Conservation (phyloP, 2,888 invertebrate genomes). For the Neelides folsomi region DNA sequence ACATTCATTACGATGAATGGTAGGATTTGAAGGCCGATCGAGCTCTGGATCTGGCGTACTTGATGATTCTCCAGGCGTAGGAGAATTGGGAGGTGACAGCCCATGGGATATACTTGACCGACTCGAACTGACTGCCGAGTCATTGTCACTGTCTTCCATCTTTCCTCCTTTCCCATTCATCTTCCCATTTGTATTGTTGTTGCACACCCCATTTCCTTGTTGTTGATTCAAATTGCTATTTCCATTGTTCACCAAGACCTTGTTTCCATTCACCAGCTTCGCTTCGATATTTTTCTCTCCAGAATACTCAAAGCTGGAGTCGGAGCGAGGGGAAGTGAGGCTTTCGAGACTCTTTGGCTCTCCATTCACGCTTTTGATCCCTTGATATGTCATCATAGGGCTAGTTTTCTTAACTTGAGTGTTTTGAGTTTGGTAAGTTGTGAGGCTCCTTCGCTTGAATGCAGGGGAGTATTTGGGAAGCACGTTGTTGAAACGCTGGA, state of each 20-base stretch:
- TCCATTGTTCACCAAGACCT: conserved; percentile 7
- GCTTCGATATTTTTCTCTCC: conserved; percentile 5
- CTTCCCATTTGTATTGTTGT: conserved; percentile 35
- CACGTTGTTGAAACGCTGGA: conserved; percentile 27
- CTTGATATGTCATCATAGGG: conserved; percentile 13
- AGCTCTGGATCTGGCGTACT: conserved; percentile 28
- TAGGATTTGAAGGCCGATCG: conserved; percentile 1
- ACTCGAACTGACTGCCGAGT: conserved; percentile 74
- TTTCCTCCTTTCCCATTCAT: conserved; percentile 18
- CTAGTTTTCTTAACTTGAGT: conserved; percentile 33
- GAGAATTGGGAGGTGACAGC: conserved; percentile 59
- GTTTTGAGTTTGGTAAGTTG: conserved; percentile 44
- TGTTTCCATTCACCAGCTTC: conserved; percentile 6
- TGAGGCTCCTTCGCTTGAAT: conserved; percentile 60
- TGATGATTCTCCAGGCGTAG: conserved; percentile 46
- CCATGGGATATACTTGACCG: conserved; percentile 64
- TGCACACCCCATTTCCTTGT: conserved; percentile 34
- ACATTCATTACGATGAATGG: conserved; percentile 3
- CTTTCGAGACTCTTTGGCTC: conserved; percentile 46
- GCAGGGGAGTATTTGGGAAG: conserved; percentile 70
- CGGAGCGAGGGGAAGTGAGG: conserved; percentile 47
- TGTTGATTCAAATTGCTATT: conserved; percentile 12
- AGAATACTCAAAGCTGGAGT: conserved; percentile 44
- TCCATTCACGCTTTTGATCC: conserved; percentile 14
- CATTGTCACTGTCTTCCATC: conserved; percentile 63